A percentile compares a stretch with the other conserved stretches of the same genome.
Conservation (phyloP, 1,140 invertebrate species). For the Zaprionus inermis region DNA sequence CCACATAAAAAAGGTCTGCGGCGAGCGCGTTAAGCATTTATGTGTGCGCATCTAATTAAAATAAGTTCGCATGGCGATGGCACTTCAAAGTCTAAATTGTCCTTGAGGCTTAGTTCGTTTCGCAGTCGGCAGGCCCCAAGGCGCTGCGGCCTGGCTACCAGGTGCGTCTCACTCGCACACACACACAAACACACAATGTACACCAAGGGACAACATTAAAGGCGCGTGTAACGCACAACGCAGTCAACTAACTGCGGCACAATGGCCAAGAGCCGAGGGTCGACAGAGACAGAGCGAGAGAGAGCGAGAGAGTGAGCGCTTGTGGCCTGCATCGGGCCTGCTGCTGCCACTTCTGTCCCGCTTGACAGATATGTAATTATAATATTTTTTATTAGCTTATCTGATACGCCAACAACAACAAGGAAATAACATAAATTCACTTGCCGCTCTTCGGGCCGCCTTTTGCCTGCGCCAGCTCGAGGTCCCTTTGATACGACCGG, state of each 20-base stretch:
- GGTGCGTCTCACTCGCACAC: not conserved
- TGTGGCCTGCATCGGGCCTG: slow-evolving; percentile 10
- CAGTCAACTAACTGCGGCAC: slow-evolving; percentile 34
- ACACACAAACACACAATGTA: not conserved
- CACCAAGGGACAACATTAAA: slow-evolving; percentile 54
- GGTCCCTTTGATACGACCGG: slow-evolving; percentile 57
- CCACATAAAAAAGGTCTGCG: slow-evolving; percentile 52
- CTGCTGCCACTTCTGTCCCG: slow-evolving; percentile 11
- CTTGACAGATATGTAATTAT: slow-evolving; percentile 77
- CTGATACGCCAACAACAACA: slow-evolving; percentile 73
- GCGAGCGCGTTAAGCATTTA: slow-evolving; percentile 73
- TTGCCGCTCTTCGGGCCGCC: slow-evolving; percentile 32
- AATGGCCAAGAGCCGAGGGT: slow-evolving; percentile 10
- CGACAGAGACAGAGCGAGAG: too few relatives aligned
- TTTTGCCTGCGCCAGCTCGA: slow-evolving; percentile 31
- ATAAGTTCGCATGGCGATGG: slow-evolving; percentile 81
- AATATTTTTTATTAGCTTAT: slow-evolving; percentile 84
- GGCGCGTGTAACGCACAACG: slow-evolving; percentile 49
- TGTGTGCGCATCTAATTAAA: slow-evolving; percentile 80
- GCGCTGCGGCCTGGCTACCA: slow-evolving; percentile 40
- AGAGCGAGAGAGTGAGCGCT: too few relatives aligned
- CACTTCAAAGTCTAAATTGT: slow-evolving; percentile 82
- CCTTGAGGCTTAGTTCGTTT: slow-evolving; percentile 76
- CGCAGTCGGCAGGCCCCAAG: slow-evolving; percentile 38
- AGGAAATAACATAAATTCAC: slow-evolving; percentile 80